Base-by-base conservation (phyloP, 2,888 invertebrate species). In the Andrena marginata region DNA sequence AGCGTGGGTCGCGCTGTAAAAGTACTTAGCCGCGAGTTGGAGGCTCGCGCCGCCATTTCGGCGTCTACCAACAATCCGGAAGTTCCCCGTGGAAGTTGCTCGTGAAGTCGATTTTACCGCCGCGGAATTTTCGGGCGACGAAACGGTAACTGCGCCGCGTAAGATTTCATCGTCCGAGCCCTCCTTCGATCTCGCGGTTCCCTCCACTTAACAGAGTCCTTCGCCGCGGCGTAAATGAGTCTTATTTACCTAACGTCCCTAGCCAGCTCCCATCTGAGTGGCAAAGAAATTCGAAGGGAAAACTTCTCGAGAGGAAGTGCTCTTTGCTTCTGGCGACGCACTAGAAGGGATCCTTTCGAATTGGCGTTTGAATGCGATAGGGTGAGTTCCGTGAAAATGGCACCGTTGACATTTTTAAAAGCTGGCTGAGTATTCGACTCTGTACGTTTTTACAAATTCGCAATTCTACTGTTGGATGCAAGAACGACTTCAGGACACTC, bases 71-170 rank as follows among this genome's bases (percentile, higher is more conserved):
- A 82, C 79, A 85, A 80, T 65, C 65, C 72, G 67, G 54, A 80
- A 86, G 65, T 86, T 80, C 62, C 62, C 7, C 75, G 23, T 56
- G 51, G 73, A 80, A 83, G 78, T 76, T 77, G 73, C 70, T 78
- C 73, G 73, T 29, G 63, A 75, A 82, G 68, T 76, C 68, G 63
- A 69, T 73, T 29, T 31, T 7, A 26, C 23, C 7, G 26, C 23
- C 31, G 63, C 42, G 35, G 67, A 77, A 71, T 77, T 77, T 77
- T 77, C 49, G 48, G 64, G 33, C 26, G 62, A 35, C 26, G 64
- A 65, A 77, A 73, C 64, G 59, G 35, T 71, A 73, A 73, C 77
- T 72, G 64, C 59, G 29, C 10, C 69, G 42, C 64, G 10, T 65
- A 64, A 77, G 73, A 77, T 77, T 64, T 49, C 33, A 65, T 65